A percentile compares a stretch with the other conserved stretches of the same genome.
phyloP scores from a whole-genome alignment of 2,888 invertebrate species.

The Aleiodes alternator region DNA sequence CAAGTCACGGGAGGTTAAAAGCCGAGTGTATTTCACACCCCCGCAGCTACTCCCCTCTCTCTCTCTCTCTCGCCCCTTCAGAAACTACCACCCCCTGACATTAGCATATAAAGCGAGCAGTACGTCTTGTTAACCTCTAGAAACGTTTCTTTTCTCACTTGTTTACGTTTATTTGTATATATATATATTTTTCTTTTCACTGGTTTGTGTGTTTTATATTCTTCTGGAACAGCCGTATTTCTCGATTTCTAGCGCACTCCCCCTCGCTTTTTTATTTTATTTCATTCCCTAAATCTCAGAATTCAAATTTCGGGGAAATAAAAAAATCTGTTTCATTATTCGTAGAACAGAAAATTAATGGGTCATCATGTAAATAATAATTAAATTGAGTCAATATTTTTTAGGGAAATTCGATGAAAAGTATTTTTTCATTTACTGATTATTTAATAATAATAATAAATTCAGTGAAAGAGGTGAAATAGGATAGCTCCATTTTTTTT shows the following conservation, averaged over 20 bases:
- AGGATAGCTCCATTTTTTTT: too few species aligned
- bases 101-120: conserved; percentile 71
- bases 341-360: background rate
- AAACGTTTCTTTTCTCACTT: conserved; percentile 52
- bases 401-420: too few species aligned
- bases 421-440: too few species aligned
- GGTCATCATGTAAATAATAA: background rate
- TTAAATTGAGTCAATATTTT: too few species aligned
- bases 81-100: conserved; percentile 53
- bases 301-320: conserved; percentile 7
- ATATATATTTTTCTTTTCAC: background rate
- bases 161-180: conserved; percentile 28
- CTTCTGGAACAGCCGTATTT: conserved; percentile 9
- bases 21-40: conserved; percentile 69
- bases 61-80: background rate
- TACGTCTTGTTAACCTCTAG: conserved; percentile 67
- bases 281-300: background rate
- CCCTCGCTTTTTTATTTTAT: background rate
- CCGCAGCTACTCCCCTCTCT: conserved; percentile 47
- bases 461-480: too few species aligned
- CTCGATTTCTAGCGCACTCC: background rate
- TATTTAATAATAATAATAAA: too few species aligned
- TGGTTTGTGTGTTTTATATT: conserved; percentile 13
- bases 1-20: conserved; percentile 67
- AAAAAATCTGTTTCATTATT: conserved; percentile 12